Evolutionary conservation across 2,113 vertebrate genomes (phyloP).

Genomic region (Marmota monax): DNA sequence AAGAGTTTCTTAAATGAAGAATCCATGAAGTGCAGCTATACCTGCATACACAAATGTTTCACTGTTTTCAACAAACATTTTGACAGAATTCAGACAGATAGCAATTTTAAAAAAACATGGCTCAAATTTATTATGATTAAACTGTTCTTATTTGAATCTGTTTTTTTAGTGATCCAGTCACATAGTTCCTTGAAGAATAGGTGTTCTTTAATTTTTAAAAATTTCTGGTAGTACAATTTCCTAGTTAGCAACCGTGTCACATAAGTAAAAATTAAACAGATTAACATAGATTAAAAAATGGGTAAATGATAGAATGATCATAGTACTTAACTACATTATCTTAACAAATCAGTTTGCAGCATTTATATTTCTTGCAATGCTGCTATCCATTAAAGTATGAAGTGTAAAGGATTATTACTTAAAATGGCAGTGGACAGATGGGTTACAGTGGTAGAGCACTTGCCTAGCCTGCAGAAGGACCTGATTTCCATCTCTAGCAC

Average conservation of each 20-base stretch:
- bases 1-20: background rate
- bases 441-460: background rate
- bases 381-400: conserved; percentile 16
- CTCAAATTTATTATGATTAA: background rate
- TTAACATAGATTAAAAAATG: conserved; percentile 39
- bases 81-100: background rate
- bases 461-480: background rate
- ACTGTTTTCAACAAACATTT: background rate
- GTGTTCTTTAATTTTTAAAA: conserved; percentile 14
- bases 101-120: background rate
- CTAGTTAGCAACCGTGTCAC: background rate
- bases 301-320: background rate
- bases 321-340: conserved; percentile 36
- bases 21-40: background rate
- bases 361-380: conserved; percentile 54
- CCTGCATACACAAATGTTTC: background rate
- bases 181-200: background rate
- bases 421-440: background rate
- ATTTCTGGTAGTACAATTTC: background rate
- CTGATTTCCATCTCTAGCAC: background rate
- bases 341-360: background rate
- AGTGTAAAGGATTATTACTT: background rate
- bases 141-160: conserved; percentile 31
- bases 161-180: background rate
- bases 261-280: conserved; percentile 55